These are phyloP conservation scores for Druon quercuslanigerum DNA, from an alignment of 1,140 invertebrate genomes.

Conservation along the genomic window DNA sequence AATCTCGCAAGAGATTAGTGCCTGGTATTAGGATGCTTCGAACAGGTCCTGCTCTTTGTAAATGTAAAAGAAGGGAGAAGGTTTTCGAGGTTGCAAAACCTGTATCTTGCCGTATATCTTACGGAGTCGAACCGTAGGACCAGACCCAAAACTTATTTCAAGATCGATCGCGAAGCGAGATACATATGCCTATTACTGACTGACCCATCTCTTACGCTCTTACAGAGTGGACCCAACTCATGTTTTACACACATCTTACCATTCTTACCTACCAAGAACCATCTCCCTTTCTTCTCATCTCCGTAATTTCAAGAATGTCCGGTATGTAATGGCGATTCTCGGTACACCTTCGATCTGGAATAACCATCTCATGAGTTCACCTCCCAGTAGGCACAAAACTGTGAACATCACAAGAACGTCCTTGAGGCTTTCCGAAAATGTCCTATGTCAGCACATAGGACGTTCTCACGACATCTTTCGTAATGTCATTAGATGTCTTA, in stretches of 20 bases:
- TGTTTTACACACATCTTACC: no score
- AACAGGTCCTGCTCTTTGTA: constrained; percentile 35
- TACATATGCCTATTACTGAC: constrained; percentile 48
- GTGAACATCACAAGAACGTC: no score
- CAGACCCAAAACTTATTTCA: constrained; percentile 43
- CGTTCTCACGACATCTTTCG: no score
- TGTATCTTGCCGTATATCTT: constrained; percentile 57
- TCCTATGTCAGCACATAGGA: no score
- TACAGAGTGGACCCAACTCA: background rate
- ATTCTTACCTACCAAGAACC: background rate
- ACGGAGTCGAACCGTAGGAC: constrained; percentile 50
- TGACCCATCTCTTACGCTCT: constrained; percentile 38
- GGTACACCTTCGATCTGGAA: no score
- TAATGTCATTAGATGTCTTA: no score
- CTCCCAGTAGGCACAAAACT: no score
- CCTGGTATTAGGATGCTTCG: constrained; percentile 55
- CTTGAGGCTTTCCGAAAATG: no score
- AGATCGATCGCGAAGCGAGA: constrained; percentile 54
- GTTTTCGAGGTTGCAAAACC: constrained; percentile 55
- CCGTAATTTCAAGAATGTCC: no score
- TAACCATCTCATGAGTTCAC: no score
- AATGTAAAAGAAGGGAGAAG: constrained; percentile 35
- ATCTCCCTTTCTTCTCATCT: no score
- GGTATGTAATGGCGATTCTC: no score
- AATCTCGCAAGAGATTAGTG: constrained; percentile 55